These are phyloP conservation scores for Poecilia velifera DNA, from an alignment of 2,797 vertebrate species.

Conservation along the genomic window DNA sequence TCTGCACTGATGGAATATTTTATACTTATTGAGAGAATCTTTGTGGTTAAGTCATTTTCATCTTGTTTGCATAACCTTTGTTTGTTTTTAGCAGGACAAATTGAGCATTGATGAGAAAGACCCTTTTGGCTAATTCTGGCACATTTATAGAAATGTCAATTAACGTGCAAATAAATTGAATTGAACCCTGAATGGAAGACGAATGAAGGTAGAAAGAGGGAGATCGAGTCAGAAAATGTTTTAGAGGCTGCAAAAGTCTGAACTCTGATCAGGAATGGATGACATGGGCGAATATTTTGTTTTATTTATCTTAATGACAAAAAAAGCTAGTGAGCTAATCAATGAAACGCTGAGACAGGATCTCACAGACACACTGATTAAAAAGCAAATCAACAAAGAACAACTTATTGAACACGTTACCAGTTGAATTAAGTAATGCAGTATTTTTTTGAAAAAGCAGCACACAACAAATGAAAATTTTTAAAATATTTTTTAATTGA, in stretches of 20 bases:
- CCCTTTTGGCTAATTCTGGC: too few species aligned
- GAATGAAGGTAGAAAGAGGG: neutral
- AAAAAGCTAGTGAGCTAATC: neutral
- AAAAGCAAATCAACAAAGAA: neutral
- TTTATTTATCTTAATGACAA: neutral
- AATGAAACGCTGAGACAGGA: neutral
- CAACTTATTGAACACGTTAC: neutral
- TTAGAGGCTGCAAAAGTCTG: neutral
- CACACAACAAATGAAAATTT: neutral
- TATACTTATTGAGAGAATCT: too few species aligned
- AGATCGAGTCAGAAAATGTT: neutral
- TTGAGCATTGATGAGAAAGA: too few species aligned
- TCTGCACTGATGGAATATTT: too few species aligned
- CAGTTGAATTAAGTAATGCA: neutral
- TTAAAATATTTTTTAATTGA: neutral
- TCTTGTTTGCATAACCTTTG: too few species aligned
- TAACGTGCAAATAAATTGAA: too few species aligned
- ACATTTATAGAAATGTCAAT: too few species aligned
- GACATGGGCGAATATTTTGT: neutral
- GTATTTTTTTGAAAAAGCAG: neutral
- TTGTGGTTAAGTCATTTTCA: too few species aligned
- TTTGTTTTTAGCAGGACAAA: neutral
- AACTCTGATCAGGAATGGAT: neutral
- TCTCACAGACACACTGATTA: neutral
- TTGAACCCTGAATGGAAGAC: neutral